Conservation (phyloP, 1,140 invertebrate genomes). For the Asobara japonica region DNA sequence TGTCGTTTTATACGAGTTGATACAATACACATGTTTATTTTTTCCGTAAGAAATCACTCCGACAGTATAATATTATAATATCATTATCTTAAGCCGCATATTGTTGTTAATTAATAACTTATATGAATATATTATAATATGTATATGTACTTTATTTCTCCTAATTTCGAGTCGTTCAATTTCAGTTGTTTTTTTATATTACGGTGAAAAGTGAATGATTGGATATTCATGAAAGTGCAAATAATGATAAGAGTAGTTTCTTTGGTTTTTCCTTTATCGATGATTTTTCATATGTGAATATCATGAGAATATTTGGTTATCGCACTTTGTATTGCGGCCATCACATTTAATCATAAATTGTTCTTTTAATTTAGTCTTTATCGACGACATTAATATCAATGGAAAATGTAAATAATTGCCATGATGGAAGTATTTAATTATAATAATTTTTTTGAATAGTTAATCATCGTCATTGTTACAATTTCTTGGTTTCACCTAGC, state of each 20-base stretch:
- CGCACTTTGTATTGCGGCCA: neutral
- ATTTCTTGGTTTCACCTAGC: neutral
- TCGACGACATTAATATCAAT: neutral
- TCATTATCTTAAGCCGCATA: slow-evolving; percentile 18
- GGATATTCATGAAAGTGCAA: slow-evolving; percentile 8
- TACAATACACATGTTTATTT: slow-evolving; percentile 31
- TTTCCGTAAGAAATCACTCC: slow-evolving; percentile 56
- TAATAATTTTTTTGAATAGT: neutral
- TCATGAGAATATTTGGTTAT: neutral
- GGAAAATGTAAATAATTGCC: neutral
- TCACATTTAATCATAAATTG: neutral
- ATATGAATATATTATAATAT: slow-evolving; percentile 20
- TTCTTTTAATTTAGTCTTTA: neutral
- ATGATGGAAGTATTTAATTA: neutral
- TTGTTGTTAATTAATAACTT: slow-evolving; percentile 28
- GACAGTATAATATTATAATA: slow-evolving; percentile 43
- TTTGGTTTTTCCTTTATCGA: neutral
- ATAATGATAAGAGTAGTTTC: neutral
- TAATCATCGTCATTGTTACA: neutral
- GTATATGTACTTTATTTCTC: neutral
- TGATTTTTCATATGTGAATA: neutral
- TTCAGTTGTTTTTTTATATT: slow-evolving; percentile 13
- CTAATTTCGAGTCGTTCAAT: neutral
- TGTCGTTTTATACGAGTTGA: neutral
- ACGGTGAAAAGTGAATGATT: slow-evolving; percentile 3